Evolutionary conservation across 2,888 invertebrate genomes (phyloP).

Genomic region (Heliconius ethilla): DNA sequence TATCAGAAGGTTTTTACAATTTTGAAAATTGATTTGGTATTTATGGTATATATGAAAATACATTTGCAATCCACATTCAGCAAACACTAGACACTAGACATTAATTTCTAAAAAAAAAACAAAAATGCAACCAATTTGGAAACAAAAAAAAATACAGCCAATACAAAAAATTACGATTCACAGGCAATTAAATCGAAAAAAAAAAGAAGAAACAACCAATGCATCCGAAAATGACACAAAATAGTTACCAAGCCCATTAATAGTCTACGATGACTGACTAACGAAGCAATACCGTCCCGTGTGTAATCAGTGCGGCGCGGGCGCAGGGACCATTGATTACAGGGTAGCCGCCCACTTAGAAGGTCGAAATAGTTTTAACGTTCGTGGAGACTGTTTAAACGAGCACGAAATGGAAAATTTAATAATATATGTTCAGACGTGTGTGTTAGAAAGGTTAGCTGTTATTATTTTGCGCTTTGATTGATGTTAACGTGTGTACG

Average conservation of each 20-base stretch:
- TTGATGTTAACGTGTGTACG: slow-evolving; percentile 8
- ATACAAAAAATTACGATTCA: slow-evolving; percentile 51
- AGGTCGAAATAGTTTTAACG: slow-evolving; percentile 41
- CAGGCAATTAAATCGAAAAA: slow-evolving; percentile 63
- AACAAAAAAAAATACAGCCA: background rate
- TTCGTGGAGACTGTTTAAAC: slow-evolving; percentile 34
- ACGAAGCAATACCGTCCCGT: slow-evolving; percentile 72
- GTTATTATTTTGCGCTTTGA: slow-evolving; percentile 18
- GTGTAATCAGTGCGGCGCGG: slow-evolving; percentile 71
- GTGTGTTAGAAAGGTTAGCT: slow-evolving; percentile 14
- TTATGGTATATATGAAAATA: no score
- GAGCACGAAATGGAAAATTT: slow-evolving; percentile 32
- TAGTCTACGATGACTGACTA: slow-evolving; percentile 76
- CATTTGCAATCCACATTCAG: background rate
- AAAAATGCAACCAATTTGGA: background rate
- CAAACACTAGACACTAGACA: background rate
- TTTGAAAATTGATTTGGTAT: no score
- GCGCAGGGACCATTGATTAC: slow-evolving; percentile 67
- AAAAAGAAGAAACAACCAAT: slow-evolving; percentile 41
- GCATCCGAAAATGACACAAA: slow-evolving; percentile 69
- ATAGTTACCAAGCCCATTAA: slow-evolving; percentile 62
- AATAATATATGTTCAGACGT: slow-evolving; percentile 1
- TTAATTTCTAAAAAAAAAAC: background rate
- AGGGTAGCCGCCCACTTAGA: slow-evolving; percentile 73
- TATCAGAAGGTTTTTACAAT: no score